These are phyloP conservation scores for Coenonympha arcania DNA, from an alignment of 2,888 invertebrate species.

Conservation along the genomic window DNA sequence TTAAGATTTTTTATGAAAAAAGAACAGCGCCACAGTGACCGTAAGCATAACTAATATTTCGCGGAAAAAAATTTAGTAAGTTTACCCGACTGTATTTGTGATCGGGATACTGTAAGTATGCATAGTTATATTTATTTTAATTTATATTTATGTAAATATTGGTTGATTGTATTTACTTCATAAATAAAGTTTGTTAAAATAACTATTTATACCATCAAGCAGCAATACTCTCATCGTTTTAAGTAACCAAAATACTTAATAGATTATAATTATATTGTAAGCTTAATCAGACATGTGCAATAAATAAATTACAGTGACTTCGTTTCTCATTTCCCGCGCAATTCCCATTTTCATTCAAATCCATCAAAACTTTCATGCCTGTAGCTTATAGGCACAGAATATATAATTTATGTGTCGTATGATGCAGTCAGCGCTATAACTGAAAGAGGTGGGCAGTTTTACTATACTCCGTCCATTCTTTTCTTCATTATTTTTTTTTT, in stretches of 20 bases:
- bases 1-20: too few relatives aligned
- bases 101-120: too few relatives aligned
- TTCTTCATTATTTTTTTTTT: too few relatives aligned
- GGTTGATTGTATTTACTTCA: too few relatives aligned
- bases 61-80: too few relatives aligned
- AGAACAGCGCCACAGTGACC: too few relatives aligned
- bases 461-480: too few relatives aligned
- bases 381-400: background rate
- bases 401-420: background rate
- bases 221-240: background rate
- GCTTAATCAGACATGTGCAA: slow-evolving; percentile 8
- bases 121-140: background rate
- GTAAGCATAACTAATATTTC: too few relatives aligned
- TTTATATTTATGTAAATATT: background rate
- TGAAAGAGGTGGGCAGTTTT: too few relatives aligned
- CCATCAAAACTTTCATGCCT: background rate
- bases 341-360: slow-evolving; percentile 9
- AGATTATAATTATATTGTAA: background rate
- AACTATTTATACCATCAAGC: background rate
- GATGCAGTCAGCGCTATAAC: too few relatives aligned
- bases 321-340: slow-evolving; percentile 6
- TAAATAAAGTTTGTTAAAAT: background rate
- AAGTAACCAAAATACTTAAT: background rate
- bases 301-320: slow-evolving; percentile 12
- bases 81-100: too few relatives aligned